Evolutionary conservation across 2,113 vertebrate genomes (phyloP), one percentile per base, ranked within the genome.

Genomic region (Nibea coibor): DNA sequence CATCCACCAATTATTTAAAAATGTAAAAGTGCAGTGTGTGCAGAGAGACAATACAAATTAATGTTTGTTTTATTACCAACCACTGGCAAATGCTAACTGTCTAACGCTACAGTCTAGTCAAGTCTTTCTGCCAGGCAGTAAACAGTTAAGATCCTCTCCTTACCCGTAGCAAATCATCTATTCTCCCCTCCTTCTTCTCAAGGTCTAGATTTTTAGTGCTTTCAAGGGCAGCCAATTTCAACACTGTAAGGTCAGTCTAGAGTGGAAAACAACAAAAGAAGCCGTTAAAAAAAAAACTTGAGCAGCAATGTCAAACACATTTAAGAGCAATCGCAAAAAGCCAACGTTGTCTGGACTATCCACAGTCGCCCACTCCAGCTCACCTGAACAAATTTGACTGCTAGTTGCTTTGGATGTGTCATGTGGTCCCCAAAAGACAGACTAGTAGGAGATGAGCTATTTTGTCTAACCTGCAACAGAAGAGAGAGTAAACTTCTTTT

Each of bases 131-230:
- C 7, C 67, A 56, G 2, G 35, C 2, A 58, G 42, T 48, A 31
- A 74, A 79, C 10, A 63, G 19, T n/a, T 39, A 42, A 50, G 17
- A 22, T 15, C 20, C 61, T 51, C 24, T 90, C 92, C 97, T 97
- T 95, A 99, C 98, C 96, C 98, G 95, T 94, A 99, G 95, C 95
- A 99, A 95, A 94, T 99, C 98, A 92, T 99, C 98, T 96, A 99
- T 99, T 91, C 97, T 96, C 83, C 98, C 98, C 95, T 99, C 98
- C 90, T 99, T 99, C 94, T 99, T 99, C 95, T 99, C 98, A 94
- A 99, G 95, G 94, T 99, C 98, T 89, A 98, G 95, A 93, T 97
- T 99, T 95, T 99, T 99, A 93, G 97, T 99, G 96, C 96, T 99
- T 96, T 99, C 98, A 94, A 99, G 96, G 92, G 97, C 96, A 94